Evolutionary conservation across 2,888 invertebrate species (phyloP).

Genomic region (Synanthedon vespiformis): DNA sequence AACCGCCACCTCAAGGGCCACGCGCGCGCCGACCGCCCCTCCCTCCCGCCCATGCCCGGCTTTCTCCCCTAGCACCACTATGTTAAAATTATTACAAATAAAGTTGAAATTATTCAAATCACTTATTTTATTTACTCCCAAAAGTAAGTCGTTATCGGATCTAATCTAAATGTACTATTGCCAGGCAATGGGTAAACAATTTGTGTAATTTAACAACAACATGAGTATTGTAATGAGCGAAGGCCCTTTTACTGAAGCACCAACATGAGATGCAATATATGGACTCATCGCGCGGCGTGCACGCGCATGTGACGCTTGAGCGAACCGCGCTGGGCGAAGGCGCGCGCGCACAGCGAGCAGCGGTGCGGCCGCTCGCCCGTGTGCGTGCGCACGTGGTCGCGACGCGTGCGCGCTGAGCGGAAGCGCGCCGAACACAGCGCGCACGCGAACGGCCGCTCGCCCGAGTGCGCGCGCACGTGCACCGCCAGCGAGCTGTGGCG

Average conservation of each 20-base stretch:
- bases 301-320: conserved; percentile 57
- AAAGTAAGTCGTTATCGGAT: no score
- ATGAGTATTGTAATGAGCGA: no score
- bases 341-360: conserved; percentile 45
- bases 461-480: conserved; percentile 56
- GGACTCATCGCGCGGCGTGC: conserved; percentile 15
- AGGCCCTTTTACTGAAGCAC: no score
- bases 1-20: conserved; percentile 88
- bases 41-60: conserved; percentile 1
- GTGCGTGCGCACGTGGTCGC: conserved; percentile 49
- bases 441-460: conserved; percentile 47
- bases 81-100: no score
- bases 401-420: conserved; percentile 18
- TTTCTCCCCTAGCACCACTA: not conserved
- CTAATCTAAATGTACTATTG: no score
- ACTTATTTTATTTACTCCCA: no score
- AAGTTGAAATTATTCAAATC: no score
- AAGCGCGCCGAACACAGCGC: conserved; percentile 46
- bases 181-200: no score
- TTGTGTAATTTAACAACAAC: no score
- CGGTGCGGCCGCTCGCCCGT: conserved; percentile 57
- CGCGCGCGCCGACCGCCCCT: conserved; percentile 3
- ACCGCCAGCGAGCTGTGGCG: conserved; percentile 36
- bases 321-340: conserved; percentile 54
- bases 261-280: no score